Evolutionary conservation across 1,140 invertebrate genomes (phyloP).

Genomic region (Drosophila insularis): DNA sequence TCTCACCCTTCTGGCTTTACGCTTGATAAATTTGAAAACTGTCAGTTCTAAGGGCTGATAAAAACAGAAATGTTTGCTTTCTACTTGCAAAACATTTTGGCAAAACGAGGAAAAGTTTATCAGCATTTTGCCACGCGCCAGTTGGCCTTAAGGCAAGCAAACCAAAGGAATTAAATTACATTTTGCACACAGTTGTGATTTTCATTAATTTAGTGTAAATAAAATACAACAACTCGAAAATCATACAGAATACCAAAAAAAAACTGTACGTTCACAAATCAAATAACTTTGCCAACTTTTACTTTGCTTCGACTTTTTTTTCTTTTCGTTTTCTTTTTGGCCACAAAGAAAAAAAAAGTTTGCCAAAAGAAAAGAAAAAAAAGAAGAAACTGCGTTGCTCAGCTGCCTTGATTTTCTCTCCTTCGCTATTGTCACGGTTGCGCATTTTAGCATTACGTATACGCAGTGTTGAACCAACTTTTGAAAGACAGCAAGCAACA

Average conservation of each 20-base stretch:
- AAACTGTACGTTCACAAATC: constrained; percentile 53
- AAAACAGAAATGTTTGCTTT: constrained; percentile 38
- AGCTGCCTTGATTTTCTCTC: constrained; percentile 31
- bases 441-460: constrained; percentile 58
- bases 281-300: constrained; percentile 72
- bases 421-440: constrained; percentile 35
- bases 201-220: constrained; percentile 77
- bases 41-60: constrained; percentile 62
- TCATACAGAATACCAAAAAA: constrained; percentile 51
- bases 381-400: constrained; percentile 31
- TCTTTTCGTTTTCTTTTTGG: constrained; percentile 22
- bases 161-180: constrained; percentile 65
- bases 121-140: constrained; percentile 45
- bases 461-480: constrained; percentile 42
- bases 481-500: constrained; percentile 31
- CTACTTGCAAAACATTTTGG: constrained; percentile 24
- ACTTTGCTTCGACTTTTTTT: constrained; percentile 3
- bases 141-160: constrained; percentile 35
- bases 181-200: constrained; percentile 77
- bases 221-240: constrained; percentile 52
- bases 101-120: constrained; percentile 39
- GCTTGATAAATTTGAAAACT: constrained; percentile 76
- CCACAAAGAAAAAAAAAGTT: constrained; percentile 53
- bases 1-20: constrained; percentile 23
- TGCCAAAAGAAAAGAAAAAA: constrained; percentile 52